Percentiles rank a stretch among this genome's conserved stretches.
Evolutionary conservation across 2,797 vertebrate genomes (phyloP).

Genomic region (Tiaroga cobitis): DNA sequence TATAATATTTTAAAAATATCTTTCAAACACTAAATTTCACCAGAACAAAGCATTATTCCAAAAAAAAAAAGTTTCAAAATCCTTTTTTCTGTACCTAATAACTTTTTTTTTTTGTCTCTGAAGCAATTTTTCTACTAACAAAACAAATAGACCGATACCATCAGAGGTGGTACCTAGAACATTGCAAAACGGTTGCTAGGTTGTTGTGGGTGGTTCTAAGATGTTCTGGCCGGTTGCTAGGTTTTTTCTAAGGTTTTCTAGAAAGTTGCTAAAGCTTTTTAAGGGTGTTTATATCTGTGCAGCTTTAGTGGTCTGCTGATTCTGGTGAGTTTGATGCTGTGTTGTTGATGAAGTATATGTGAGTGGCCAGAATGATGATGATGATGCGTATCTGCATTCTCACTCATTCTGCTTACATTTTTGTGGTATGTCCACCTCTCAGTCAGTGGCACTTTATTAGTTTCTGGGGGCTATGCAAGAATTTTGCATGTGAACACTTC

Average conservation of each 20-base stretch:
- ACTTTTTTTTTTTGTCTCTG: no score
- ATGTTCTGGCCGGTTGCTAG: neutral
- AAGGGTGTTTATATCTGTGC: neutral
- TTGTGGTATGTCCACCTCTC: neutral
- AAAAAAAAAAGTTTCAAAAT: neutral
- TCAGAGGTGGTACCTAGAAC: neutral
- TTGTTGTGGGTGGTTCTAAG: neutral
- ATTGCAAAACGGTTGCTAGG: neutral
- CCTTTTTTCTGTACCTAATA: no score
- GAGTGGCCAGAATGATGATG: constrained; percentile 2
- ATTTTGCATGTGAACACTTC: neutral
- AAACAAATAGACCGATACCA: neutral
- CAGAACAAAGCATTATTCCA: neutral
- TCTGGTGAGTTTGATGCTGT: neutral
- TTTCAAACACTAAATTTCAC: neutral
- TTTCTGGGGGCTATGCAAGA: neutral
- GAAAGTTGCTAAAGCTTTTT: neutral
- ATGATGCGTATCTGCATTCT: neutral
- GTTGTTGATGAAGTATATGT: neutral
- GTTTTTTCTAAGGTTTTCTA: neutral
- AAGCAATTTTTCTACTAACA: neutral
- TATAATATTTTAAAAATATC: neutral
- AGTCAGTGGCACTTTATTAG: neutral
- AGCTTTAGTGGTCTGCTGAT: neutral
- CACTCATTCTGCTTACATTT: constrained; percentile 14